Conservation (phyloP, 2,113 vertebrate genomes). For the Tragelaphus scriptus region DNA sequence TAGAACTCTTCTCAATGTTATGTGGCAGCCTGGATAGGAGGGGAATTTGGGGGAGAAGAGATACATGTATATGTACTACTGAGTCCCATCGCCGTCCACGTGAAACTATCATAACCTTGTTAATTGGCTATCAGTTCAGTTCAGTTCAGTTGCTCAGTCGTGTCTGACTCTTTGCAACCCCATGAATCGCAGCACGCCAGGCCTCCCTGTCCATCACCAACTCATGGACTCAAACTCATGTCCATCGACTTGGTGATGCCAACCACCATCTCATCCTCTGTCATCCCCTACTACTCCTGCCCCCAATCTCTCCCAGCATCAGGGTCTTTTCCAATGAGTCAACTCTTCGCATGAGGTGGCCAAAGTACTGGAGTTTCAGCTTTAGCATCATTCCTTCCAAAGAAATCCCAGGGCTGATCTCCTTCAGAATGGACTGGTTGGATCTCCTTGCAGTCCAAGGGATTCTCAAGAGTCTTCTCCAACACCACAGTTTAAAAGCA, state of each 20-base stretch:
- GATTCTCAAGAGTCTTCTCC: too few species aligned
- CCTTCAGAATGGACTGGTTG: not conserved
- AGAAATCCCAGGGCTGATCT: too few species aligned
- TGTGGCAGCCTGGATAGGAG: not conserved
- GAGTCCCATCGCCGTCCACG: not conserved
- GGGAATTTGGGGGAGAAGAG: not conserved
- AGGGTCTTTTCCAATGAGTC: not conserved
- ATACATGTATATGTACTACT: not conserved
- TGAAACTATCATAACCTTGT: not conserved
- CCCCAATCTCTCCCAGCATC: not conserved
- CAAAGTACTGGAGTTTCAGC: not conserved
- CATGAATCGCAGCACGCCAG: too few species aligned
- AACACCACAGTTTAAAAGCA: too few species aligned
- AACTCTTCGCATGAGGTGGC: not conserved
- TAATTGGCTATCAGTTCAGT: not conserved
- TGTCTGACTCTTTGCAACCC: too few species aligned
- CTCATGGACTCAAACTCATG: fast-evolving
- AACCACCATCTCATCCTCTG: not conserved
- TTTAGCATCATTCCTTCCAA: not conserved
- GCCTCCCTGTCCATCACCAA: too few species aligned
- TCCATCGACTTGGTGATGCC: not conserved
- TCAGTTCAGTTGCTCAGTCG: too few species aligned
- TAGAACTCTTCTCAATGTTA: not conserved
- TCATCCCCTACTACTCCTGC: not conserved
- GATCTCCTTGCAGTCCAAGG: not conserved